Evolutionary conservation across 1,140 invertebrate genomes (phyloP), one percentile per base, ranked within the genome.

Genomic region (Drosophila orena): DNA sequence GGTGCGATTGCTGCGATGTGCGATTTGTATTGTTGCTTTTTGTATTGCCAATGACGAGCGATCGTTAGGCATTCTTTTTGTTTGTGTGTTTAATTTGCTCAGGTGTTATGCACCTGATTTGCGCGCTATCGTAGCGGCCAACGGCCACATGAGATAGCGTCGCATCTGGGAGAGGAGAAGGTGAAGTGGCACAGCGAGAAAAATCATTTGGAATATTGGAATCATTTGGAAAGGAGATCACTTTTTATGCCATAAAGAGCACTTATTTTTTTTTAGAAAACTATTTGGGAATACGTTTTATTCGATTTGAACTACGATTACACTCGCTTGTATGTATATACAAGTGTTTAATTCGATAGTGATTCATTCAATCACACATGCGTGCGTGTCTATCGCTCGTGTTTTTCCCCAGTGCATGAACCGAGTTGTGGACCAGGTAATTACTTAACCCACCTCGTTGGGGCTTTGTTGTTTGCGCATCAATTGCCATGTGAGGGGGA

Each of bases 31-130:
- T 50, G 65, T 65, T 66, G 66, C 69, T 77, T 78, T 70, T 43
- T 52, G 66, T 70, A 81, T 81, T 71, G 75, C 78, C 64, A 77
- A 81, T 88, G 83, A 86, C 83, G 72, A 76, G 37, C 83, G 72
- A 66, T 76, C 74, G 44, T 66, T 70, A 88, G 79, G 76, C 83
- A 73, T 76, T 75, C 42, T 69, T 69, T 54, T 68, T 68, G 65
- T 70, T 71, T 49, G 43, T 71, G 68, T 57, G 52, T 75, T 85
- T 73, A 77, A 88, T 86, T 88, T 86, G 83, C 79, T 86, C 83
- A 86, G 83, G 83, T 86, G 83, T 86, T 86, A 88, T 86, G 83
- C 83, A 86, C 83, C 80, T 83, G 83, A 86, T 86, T 88, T 73
- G 65, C 49, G 76, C 79, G 83, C 79, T 86, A 86, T 86, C 83